Evolutionary conservation across 2,888 invertebrate genomes (phyloP).

Genomic region (Cephus runcator): DNA sequence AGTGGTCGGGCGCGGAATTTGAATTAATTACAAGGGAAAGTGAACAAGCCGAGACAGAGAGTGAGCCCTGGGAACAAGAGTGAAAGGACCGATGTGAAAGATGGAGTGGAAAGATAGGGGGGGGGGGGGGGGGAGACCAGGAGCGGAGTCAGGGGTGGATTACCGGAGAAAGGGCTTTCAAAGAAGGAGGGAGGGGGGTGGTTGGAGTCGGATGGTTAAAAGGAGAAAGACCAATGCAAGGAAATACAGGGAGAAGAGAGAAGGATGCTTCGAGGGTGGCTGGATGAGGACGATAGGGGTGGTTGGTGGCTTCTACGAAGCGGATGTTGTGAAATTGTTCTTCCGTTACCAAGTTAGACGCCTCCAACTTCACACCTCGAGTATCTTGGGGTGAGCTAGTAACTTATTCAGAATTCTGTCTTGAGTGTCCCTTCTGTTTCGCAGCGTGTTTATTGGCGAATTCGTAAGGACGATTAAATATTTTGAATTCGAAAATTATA

Average conservation of each 20-base stretch:
- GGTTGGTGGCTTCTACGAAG: constrained; percentile 35
- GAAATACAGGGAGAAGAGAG: constrained; percentile 7
- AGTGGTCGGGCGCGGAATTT: constrained; percentile 40
- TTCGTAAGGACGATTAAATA: no score
- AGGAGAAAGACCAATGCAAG: constrained; percentile 19
- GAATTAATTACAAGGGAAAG: constrained; percentile 50
- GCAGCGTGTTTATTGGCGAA: constrained; percentile 20
- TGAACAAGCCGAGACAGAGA: constrained; percentile 34
- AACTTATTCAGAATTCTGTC: constrained; percentile 56
- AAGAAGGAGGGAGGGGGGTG: neutral
- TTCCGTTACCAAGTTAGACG: constrained; percentile 54
- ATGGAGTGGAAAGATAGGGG: constrained; percentile 22
- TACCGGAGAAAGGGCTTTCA: neutral
- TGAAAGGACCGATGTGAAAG: constrained; percentile 12
- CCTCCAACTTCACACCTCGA: constrained; percentile 57
- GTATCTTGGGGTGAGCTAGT: constrained; percentile 51
- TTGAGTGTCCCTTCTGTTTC: constrained; percentile 53
- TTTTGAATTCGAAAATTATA: neutral
- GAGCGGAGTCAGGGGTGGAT: neutral
- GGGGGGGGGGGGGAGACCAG: constrained; percentile 3
- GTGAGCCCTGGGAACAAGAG: constrained; percentile 20
- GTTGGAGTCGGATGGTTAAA: constrained; percentile 6
- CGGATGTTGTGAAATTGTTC: constrained; percentile 57
- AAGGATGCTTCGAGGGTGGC: constrained; percentile 2
- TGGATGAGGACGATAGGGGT: constrained; percentile 33